phyloP scores from a whole-genome alignment of 2,888 invertebrate genomes.

The Epirrita christyi region DNA sequence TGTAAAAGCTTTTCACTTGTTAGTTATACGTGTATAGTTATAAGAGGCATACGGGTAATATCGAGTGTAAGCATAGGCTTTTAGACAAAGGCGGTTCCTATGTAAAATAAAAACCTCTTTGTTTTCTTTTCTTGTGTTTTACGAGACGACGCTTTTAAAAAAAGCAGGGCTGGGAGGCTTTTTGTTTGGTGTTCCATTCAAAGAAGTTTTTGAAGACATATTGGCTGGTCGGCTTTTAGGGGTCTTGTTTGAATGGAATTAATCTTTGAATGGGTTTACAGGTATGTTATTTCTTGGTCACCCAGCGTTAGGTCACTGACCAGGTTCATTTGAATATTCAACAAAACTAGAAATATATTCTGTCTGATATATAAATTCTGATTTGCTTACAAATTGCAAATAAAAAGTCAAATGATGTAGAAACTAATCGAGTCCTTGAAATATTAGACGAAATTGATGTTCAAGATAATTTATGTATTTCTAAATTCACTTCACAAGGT shows the following conservation, averaged over 20 bases:
- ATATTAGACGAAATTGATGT: conserved; percentile 1
- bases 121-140: conserved; percentile 68
- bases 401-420: conserved; percentile 42
- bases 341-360: not conserved
- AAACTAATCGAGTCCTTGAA: conserved; percentile 45
- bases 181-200: conserved; percentile 53
- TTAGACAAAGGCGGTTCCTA: conserved; percentile 58
- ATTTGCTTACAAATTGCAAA: not conserved
- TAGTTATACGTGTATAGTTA: conserved; percentile 17
- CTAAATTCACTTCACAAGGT: conserved; percentile 1
- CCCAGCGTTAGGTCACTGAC: too few species aligned
- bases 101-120: conserved; percentile 64
- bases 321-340: not conserved
- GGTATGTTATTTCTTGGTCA: too few species aligned
- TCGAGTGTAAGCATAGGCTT: conserved; percentile 38
- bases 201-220: conserved; percentile 17
- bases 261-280: too few species aligned
- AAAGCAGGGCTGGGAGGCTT: conserved; percentile 50
- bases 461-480: not conserved
- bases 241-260: not conserved
- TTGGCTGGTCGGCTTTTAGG: not conserved
- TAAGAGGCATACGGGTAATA: conserved; percentile 47
- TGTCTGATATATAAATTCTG: not conserved
- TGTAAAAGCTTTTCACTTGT: conserved; percentile 64
- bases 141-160: conserved; percentile 54